Evolutionary conservation across 2,888 invertebrate species (phyloP).

Genomic region (Acholoe squamosa): DNA sequence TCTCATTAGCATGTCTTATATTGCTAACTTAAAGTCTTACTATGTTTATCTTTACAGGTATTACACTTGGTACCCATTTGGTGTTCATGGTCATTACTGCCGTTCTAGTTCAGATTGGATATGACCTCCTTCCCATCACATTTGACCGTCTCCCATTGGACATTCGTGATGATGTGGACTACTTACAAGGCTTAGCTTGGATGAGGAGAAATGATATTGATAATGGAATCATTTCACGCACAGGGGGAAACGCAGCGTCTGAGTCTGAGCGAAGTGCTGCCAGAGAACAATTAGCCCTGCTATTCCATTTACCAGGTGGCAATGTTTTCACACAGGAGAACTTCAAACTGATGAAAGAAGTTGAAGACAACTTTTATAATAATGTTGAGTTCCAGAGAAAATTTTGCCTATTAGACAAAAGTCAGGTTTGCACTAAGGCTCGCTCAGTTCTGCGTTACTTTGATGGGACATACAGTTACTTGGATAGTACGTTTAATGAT

Average conservation of each 20-base stretch:
- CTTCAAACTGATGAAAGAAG: slow-evolving; percentile 71
- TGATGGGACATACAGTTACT: slow-evolving; percentile 38
- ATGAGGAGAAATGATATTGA: slow-evolving; percentile 64
- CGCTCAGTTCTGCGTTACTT: slow-evolving; percentile 24
- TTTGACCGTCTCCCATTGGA: slow-evolving; percentile 73
- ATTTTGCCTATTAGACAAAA: slow-evolving; percentile 49
- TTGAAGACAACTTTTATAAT: slow-evolving; percentile 70
- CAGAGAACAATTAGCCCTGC: neutral
- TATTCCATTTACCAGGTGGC: slow-evolving; percentile 6
- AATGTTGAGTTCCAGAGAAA: slow-evolving; percentile 50
- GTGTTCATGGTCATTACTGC: slow-evolving; percentile 65
- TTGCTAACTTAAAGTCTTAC: no score
- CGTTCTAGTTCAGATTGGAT: slow-evolving; percentile 63
- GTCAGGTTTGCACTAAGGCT: neutral
- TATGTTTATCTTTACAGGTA: slow-evolving; percentile 62
- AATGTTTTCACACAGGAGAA: slow-evolving; percentile 75
- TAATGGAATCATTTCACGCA: slow-evolving; percentile 44
- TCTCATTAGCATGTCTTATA: no score
- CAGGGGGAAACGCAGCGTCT: slow-evolving; percentile 1
- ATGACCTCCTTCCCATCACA: slow-evolving; percentile 68
- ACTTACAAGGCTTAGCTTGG: slow-evolving; percentile 73
- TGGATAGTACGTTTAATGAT: slow-evolving; percentile 62
- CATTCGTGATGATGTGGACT: slow-evolving; percentile 73
- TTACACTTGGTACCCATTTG: slow-evolving; percentile 66
- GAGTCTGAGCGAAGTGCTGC: neutral